These are phyloP conservation scores for Pangasius mekongensis DNA, from an alignment of 2,797 vertebrate species.

Conservation along the genomic window DNA sequence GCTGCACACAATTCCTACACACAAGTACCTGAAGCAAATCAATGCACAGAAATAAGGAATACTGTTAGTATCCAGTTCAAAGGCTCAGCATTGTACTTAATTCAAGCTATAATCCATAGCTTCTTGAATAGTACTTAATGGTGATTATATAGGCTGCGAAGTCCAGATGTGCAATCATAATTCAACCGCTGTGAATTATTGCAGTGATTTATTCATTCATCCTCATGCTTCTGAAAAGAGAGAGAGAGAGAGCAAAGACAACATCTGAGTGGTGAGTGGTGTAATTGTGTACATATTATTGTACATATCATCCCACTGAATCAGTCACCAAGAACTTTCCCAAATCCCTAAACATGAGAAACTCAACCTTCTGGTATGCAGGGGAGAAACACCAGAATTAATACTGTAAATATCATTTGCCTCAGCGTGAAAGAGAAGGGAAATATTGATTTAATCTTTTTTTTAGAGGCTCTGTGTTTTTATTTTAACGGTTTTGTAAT, in stretches of 20 bases:
- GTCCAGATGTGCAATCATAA: slow-evolving; percentile 26
- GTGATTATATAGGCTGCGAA: background rate
- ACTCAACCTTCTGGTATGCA: slow-evolving; percentile 22
- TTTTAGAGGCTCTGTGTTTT: slow-evolving; percentile 20
- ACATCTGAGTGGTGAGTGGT: slow-evolving; percentile 17
- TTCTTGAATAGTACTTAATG: background rate
- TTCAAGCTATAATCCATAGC: background rate
- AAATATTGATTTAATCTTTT: slow-evolving; percentile 17
- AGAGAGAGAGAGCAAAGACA: background rate
- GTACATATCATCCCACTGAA: slow-evolving; percentile 3
- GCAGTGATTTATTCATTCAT: slow-evolving; percentile 30
- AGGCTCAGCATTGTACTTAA: background rate
- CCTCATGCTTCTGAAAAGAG: background rate
- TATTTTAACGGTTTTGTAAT: slow-evolving; percentile 23
- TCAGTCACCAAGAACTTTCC: slow-evolving; percentile 42
- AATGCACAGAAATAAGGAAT: background rate
- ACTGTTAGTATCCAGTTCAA: background rate
- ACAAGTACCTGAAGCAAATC: background rate
- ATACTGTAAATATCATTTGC: background rate
- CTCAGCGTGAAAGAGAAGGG: background rate
- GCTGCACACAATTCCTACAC: background rate
- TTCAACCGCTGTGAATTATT: slow-evolving; percentile 6
- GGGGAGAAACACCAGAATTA: slow-evolving; percentile 23
- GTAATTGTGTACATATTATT: slow-evolving; percentile 13
- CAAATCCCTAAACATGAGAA: slow-evolving; percentile 43